A percentile compares a stretch with the other conserved stretches of the same genome.
Conservation (phyloP, 2,797 vertebrate species). For the Syngnathus rostellatus region DNA sequence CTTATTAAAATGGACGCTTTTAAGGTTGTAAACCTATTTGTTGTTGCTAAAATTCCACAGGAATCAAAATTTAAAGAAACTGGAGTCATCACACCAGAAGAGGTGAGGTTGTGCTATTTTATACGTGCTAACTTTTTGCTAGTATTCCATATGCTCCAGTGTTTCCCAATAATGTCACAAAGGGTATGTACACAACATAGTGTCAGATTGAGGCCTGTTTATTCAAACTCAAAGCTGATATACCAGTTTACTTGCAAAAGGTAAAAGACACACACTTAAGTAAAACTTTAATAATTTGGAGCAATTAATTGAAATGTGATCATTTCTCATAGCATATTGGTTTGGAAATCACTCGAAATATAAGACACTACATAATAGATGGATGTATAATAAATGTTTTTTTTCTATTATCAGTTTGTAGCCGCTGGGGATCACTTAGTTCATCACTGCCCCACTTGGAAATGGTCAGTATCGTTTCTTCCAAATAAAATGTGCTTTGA, state of each 20-base stretch:
- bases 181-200: not conserved
- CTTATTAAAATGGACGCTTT: not conserved
- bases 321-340: not conserved
- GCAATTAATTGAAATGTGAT: not conserved
- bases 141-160: not conserved
- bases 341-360: not conserved
- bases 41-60: slow-evolving; percentile 50
- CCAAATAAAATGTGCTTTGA: not conserved
- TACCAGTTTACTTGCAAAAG: not conserved
- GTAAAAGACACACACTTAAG: not conserved
- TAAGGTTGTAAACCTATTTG: not conserved
- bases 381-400: not conserved
- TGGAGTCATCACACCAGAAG: slow-evolving; percentile 96
- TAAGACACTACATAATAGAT: not conserved
- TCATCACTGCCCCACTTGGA: slow-evolving; percentile 98
- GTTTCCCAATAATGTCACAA: not conserved
- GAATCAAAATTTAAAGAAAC: slow-evolving; percentile 99
- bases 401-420: slow-evolving; percentile 75
- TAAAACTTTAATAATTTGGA: not conserved
- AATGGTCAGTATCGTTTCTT: slow-evolving; percentile 81
- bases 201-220: not conserved
- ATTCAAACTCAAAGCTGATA: not conserved
- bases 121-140: not conserved
- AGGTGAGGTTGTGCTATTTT: slow-evolving; percentile 67
- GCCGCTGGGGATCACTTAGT: slow-evolving; percentile 97